Evolutionary conservation across 2,113 vertebrate genomes (phyloP).

Genomic region (Corythoichthys intestinalis): DNA sequence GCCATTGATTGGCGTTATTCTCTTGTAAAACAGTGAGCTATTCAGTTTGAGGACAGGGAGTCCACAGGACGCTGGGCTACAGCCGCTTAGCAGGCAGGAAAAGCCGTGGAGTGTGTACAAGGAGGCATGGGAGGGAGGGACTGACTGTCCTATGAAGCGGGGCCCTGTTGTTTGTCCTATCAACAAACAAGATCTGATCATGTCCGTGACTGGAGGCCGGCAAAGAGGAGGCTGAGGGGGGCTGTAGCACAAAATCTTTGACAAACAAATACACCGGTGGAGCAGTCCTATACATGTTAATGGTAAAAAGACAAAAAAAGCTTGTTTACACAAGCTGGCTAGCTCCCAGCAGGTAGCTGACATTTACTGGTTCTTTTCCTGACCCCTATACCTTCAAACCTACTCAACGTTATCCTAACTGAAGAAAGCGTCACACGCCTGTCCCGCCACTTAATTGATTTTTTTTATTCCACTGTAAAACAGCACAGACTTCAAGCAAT

Average conservation of each 20-base stretch:
- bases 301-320: constrained; percentile 30
- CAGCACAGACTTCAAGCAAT: constrained; percentile 6
- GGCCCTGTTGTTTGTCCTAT: constrained; percentile 6
- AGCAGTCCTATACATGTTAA: constrained; percentile 6
- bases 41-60: constrained; percentile 31
- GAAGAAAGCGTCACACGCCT: constrained; percentile 36
- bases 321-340: constrained; percentile 33
- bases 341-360: constrained; percentile 22
- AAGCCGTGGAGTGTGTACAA: constrained; percentile 27
- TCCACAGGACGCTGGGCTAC: constrained; percentile 15
- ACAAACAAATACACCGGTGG: constrained; percentile 16
- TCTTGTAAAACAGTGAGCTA: constrained; percentile 12
- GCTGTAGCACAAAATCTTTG: constrained; percentile 2
- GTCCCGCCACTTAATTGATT: constrained; percentile 32
- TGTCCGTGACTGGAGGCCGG: neutral
- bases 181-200: constrained; percentile 29
- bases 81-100: constrained; percentile 18
- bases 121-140: constrained; percentile 11
- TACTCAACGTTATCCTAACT: neutral
- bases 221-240: neutral
- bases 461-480: constrained; percentile 17
- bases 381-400: neutral
- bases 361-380: neutral
- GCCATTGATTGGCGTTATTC: constrained; percentile 6
- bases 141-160: constrained; percentile 14